Evolutionary conservation across 2,888 invertebrate genomes (phyloP).

Genomic region (Clostera curtula): DNA sequence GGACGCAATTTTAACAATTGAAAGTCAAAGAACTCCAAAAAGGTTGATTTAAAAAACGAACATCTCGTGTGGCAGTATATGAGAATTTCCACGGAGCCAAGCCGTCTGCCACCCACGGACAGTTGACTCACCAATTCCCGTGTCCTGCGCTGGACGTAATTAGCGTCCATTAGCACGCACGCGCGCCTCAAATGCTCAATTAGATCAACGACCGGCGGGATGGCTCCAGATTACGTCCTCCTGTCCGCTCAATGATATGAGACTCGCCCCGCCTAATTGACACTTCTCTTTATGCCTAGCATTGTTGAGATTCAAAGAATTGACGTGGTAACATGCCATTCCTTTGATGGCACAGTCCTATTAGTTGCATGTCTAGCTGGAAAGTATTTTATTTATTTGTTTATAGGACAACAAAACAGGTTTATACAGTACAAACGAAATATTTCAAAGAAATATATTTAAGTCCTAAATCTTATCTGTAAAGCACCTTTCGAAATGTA

Average conservation of each 20-base stretch:
- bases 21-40: too few relatives aligned
- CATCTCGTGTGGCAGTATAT: conserved; percentile 31
- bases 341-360: not conserved
- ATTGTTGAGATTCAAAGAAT: conserved; percentile 19
- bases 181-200: conserved; percentile 71
- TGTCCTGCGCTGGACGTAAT: conserved; percentile 62
- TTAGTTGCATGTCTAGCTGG: not conserved
- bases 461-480: too few relatives aligned
- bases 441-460: too few relatives aligned
- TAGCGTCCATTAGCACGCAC: conserved; percentile 72
- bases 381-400: too few relatives aligned
- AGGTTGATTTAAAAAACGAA: not conserved
- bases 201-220: conserved; percentile 64
- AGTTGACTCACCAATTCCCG: conserved; percentile 67
- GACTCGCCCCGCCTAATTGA: conserved; percentile 38
- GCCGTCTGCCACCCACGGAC: conserved; percentile 71
- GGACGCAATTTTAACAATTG: too few relatives aligned
- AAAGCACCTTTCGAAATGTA: too few relatives aligned
- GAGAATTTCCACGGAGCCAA: conserved; percentile 50
- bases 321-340: conserved; percentile 14
- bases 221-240: conserved; percentile 54
- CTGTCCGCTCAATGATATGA: conserved; percentile 41
- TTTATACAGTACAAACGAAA: too few relatives aligned
- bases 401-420: too few relatives aligned
- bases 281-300: conserved; percentile 33